A percentile compares a stretch with the other conserved stretches of the same genome.
Evolutionary conservation across 2,797 vertebrate genomes (phyloP).

Genomic region (Anas georgica): DNA sequence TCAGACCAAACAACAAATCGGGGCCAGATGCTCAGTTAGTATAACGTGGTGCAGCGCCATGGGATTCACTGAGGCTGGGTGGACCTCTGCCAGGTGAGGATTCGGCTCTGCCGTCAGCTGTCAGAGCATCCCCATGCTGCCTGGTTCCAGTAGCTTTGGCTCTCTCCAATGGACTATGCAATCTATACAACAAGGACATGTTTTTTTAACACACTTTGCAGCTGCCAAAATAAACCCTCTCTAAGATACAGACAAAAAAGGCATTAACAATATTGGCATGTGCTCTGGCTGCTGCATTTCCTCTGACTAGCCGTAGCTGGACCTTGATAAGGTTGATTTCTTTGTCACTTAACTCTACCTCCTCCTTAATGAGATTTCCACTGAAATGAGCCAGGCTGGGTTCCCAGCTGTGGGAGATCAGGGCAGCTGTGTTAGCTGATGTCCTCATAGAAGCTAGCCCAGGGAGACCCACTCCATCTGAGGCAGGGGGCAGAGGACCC

Average conservation of each 20-base stretch:
- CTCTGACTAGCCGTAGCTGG: background rate
- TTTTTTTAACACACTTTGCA: background rate
- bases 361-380: background rate
- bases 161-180: background rate
- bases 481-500: background rate
- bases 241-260: constrained; percentile 23
- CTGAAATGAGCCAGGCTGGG: rapidly evolving
- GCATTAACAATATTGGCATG: constrained; percentile 14
- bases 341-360: background rate
- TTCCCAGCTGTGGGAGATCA: rapidly evolving
- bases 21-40: background rate
- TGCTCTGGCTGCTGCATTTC: background rate
- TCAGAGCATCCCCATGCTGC: background rate
- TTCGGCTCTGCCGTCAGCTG: background rate
- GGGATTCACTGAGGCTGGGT: background rate
- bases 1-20: background rate
- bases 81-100: constrained; percentile 1
- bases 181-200: background rate
- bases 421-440: background rate
- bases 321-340: constrained; percentile 2
- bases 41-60: background rate
- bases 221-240: constrained; percentile 39
- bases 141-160: background rate
- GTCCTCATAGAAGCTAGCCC: background rate
- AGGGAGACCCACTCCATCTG: background rate